Conservation (phyloP, 2,113 vertebrate species). For the Geococcyx californianus region DNA sequence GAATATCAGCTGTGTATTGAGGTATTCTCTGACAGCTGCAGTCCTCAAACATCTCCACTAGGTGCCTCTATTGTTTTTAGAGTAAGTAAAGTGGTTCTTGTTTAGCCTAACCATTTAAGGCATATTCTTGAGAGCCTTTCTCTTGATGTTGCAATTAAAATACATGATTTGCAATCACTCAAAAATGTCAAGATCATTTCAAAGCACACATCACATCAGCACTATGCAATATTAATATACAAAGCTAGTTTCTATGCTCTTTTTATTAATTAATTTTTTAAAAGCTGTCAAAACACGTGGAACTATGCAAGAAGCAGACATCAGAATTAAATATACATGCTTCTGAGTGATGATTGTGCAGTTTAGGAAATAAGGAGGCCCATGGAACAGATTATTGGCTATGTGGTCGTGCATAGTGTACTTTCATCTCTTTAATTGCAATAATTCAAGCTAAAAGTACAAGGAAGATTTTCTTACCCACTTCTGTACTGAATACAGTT, state of each 20-base stretch:
- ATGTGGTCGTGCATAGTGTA: neutral
- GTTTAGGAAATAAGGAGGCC: neutral
- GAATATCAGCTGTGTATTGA: neutral
- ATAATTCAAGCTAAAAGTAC: neutral
- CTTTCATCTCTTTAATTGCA: neutral
- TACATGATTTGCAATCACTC: neutral
- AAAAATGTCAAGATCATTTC: neutral
- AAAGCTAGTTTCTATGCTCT: neutral
- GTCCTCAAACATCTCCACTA: conserved; percentile 40
- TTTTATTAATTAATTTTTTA: neutral
- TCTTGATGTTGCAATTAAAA: neutral
- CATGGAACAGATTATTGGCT: neutral
- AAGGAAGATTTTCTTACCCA: neutral
- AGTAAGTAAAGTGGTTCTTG: neutral
- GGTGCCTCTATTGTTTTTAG: conserved; percentile 59
- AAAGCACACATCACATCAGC: neutral
- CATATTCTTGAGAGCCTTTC: neutral
- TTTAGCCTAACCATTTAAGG: neutral
- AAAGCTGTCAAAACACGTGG: neutral
- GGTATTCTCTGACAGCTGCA: neutral
- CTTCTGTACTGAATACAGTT: neutral
- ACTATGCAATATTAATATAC: neutral
- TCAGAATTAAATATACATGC: neutral
- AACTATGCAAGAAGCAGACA: neutral
- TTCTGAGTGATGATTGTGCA: neutral